Base-by-base conservation (phyloP, 1,140 invertebrate genomes). In the Uloborus diversus region DNA sequence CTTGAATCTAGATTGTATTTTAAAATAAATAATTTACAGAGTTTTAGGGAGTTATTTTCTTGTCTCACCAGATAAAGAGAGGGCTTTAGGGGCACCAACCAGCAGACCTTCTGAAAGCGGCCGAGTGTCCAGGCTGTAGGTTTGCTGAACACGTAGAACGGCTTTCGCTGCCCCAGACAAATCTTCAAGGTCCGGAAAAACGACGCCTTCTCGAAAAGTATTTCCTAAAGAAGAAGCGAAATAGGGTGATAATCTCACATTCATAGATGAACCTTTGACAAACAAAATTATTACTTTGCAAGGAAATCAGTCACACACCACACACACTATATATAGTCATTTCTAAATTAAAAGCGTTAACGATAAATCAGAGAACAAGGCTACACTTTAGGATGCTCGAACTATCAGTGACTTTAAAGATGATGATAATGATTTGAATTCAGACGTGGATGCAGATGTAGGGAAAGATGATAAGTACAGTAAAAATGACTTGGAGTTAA, bases 101-200 rank as follows among this genome's bases (percentile, higher is more conserved):
- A 78, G 53, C 9, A 17, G 27, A 1, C 73, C 73, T 13, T 78
- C 49, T 4, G 62, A 25, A 13, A 78, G 49, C n/a, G n/a, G 5
- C 20, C 3, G 13, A 7, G 73, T 78, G 0, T 65, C 51, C 17
- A 78, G 20, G 1, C 37, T 23, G 25, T 78, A 78, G 0, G 73
- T 78, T 27, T 78, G 73, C 32, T 78, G 73, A 4, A 78, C 73
- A 2, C 73, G 62, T 49, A 78, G 23, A 14, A 78, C 5, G 11
- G 62, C 73, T 28, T 78, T 78, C 1, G 73, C 73, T 0, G 73
- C 73, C 1, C 73, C 73, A 1, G 28, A 53, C 1, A 78, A 28
- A 47, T 78, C 73, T 1, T 78, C 35, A 1, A 65, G 27, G 42
- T 78, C 51, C 13, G 69, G 66, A 11, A 33, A 70, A 3, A 70